These are phyloP conservation scores for Brienomyrus brachyistius DNA, from an alignment of 2,113 vertebrate species.

Conservation along the genomic window DNA sequence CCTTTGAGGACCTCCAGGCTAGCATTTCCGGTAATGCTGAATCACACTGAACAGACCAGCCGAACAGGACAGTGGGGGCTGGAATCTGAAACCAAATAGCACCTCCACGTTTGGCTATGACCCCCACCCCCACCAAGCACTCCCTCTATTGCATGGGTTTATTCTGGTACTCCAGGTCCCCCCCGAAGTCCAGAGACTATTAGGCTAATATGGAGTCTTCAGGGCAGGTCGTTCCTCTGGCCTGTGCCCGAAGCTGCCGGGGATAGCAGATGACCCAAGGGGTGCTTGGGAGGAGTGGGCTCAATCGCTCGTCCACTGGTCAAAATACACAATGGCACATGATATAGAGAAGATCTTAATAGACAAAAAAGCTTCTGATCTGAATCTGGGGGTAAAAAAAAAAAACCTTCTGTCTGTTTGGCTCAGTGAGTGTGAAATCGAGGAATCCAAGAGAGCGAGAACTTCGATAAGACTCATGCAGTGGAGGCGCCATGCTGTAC, in stretches of 20 bases:
- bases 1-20: background rate
- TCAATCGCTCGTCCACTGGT: background rate
- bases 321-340: background rate
- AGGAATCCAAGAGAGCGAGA: background rate
- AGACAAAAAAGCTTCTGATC: background rate
- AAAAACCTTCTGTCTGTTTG: background rate
- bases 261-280: background rate
- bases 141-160: background rate
- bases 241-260: background rate
- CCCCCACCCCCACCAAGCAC: background rate
- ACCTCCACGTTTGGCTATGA: background rate
- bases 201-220: background rate
- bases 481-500: background rate
- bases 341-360: background rate
- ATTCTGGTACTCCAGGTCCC: background rate
- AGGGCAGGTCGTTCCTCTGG: background rate
- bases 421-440: background rate
- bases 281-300: background rate
- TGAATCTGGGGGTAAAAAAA: background rate
- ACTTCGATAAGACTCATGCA: background rate
- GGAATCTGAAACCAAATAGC: background rate
- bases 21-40: background rate
- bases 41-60: background rate
- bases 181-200: background rate
- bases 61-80: background rate